phyloP scores from a whole-genome alignment of 2,797 vertebrate species.

The Hydrocynus forskahlii region DNA sequence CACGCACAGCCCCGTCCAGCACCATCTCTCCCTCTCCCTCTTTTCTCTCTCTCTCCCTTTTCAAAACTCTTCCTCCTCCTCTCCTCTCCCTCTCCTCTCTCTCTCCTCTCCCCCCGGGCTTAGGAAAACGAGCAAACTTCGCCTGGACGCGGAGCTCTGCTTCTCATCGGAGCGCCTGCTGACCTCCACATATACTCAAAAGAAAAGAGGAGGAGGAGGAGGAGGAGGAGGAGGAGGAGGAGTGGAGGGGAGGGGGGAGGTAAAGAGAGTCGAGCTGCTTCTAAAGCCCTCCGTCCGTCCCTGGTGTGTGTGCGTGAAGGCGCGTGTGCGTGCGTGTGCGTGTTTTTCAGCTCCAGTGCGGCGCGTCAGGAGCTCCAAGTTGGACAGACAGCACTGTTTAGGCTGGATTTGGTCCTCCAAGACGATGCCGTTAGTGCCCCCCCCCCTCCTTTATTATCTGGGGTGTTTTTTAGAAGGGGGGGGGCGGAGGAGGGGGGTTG shows the following conservation, averaged over 20 bases:
- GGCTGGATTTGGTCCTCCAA: slow-evolving; percentile 64
- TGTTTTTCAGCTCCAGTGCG: slow-evolving; percentile 60
- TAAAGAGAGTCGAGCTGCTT: slow-evolving; percentile 7
- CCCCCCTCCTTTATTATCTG: slow-evolving; percentile 51
- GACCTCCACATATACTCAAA: slow-evolving; percentile 63
- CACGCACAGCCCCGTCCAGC: slow-evolving; percentile 77
- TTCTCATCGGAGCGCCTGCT: slow-evolving; percentile 77
- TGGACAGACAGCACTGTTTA: slow-evolving; percentile 66
- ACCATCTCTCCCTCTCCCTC: slow-evolving; percentile 83
- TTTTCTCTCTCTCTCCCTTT: slow-evolving; percentile 64
- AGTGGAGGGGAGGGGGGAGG: slow-evolving; percentile 30
- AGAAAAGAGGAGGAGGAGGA: slow-evolving; percentile 25
- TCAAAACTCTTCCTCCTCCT: slow-evolving; percentile 59
- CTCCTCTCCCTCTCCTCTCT: slow-evolving; percentile 62
- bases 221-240: slow-evolving; percentile 30
- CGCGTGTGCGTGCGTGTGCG: slow-evolving; percentile 49
- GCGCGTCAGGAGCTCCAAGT: slow-evolving; percentile 73
- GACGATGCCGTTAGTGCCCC: slow-evolving; percentile 69
- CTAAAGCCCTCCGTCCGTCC: slow-evolving; percentile 17
- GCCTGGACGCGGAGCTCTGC: slow-evolving; percentile 64
- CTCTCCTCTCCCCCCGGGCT: slow-evolving; percentile 58
- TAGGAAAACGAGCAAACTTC: slow-evolving; percentile 82
- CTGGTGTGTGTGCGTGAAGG: slow-evolving; percentile 5
- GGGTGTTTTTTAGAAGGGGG: neutral
- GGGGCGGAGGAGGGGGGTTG: slow-evolving; percentile 42